Base-by-base conservation (phyloP, 2,113 vertebrate species). In the Agelaius tricolor region DNA sequence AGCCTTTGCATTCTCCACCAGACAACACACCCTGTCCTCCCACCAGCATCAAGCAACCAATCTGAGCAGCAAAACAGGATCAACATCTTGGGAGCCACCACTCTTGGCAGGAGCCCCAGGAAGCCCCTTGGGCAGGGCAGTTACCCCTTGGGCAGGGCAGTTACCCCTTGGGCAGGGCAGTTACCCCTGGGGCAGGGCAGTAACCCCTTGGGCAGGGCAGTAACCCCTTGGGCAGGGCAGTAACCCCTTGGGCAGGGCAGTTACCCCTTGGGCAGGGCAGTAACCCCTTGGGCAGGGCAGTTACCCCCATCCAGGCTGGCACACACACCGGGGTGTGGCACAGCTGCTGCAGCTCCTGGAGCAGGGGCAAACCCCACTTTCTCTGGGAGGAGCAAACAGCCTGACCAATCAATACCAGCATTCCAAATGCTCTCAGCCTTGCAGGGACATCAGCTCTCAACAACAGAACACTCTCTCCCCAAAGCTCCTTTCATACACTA, bases 311-410 rank as follows among this genome's bases (percentile, higher is more conserved):
- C 13, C 81, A 74, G 73, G 59, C 37, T 22, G 73, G 79, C 66
- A 52, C 55, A 13, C 61, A 35, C 58, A 8, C 6, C 3, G 11
- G 7, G 52, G 30, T 0, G 5, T 6, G 58, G 37, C 3, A 8
- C 39, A 22, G 67, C 76, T 65, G 47, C 24, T 46, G 63, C 51
- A n/a, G 13, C 62, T 62, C 43, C 47, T 1, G 27, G 22, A 31
- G 21, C 55, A 55, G 47, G 47, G 10, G 6, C n/a, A 19, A 2
- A 5, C n/a, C 26, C 27, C n/a, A 1, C 0, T 4, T 31, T 33
- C 12, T 63, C 37, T 0, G 0, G 66, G 75, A 57, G 63, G 20
- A 73, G 13, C 69, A 69, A 55, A 75, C 44, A 58, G 62, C 57
- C 82, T 11, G 27, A 9, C 44, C 62, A 54, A 4, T 75, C 93